Percentiles rank a stretch among this genome's conserved stretches.
phyloP scores from a whole-genome alignment of 2,888 invertebrate genomes.

The Meandrusa payeni region DNA sequence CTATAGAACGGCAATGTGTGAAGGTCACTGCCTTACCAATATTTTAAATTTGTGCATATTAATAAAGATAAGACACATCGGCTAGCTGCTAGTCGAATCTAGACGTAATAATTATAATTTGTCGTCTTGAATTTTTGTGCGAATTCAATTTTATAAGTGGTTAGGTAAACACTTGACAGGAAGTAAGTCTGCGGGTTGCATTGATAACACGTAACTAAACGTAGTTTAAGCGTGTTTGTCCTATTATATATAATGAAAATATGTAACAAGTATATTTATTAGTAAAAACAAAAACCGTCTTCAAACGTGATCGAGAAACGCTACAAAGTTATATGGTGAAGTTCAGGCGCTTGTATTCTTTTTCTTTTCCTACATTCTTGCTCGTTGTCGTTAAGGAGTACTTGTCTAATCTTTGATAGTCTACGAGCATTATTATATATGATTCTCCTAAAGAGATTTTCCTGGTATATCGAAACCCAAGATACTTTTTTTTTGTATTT shows the following conservation, averaged over 20 bases:
- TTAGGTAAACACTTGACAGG: slow-evolving; percentile 19
- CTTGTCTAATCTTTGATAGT: too few species aligned
- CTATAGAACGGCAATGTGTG: slow-evolving; percentile 9
- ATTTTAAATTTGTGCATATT: slow-evolving; percentile 15
- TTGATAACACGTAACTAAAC: slow-evolving; percentile 15
- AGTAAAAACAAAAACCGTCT: too few species aligned
- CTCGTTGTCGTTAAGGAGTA: too few species aligned
- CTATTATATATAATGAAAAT: slow-evolving; percentile 5
- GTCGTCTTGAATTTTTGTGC: slow-evolving; percentile 11
- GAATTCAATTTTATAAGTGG: slow-evolving; percentile 16
- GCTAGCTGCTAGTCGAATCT: slow-evolving; percentile 15
- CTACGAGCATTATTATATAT: too few species aligned
- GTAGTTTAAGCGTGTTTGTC: not conserved
- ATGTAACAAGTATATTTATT: too few species aligned
- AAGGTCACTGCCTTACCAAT: slow-evolving; percentile 16
- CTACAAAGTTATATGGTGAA: too few species aligned
- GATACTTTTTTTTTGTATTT: too few species aligned
- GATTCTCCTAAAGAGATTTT: too few species aligned
- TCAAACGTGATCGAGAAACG: too few species aligned
- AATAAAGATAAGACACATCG: slow-evolving; percentile 9
- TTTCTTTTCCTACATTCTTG: too few species aligned
- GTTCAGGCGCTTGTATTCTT: too few species aligned
- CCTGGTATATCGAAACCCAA: too few species aligned
- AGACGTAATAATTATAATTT: slow-evolving; percentile 14
- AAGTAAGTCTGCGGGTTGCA: slow-evolving; percentile 9